Evolutionary conservation across 2,888 invertebrate species (phyloP).

Genomic region (Parapristionchus giblindavisi): DNA sequence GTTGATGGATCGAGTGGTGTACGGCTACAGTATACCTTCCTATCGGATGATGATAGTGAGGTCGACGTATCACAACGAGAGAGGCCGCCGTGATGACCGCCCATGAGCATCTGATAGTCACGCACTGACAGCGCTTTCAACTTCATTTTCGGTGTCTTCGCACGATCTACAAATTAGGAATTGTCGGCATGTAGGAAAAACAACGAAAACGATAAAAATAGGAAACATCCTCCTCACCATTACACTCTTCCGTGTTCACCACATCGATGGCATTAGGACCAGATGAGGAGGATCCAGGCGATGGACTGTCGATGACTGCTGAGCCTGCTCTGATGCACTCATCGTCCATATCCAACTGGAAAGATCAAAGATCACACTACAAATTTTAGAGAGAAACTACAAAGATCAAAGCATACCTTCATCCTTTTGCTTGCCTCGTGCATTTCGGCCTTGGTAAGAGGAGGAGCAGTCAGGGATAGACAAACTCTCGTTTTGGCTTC

Average conservation of each 20-base stretch:
- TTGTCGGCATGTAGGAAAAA: neutral
- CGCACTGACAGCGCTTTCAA: slow-evolving; percentile 1
- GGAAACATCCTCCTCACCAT: neutral
- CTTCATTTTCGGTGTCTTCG: slow-evolving; percentile 8
- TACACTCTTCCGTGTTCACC: neutral
- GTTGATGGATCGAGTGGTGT: neutral
- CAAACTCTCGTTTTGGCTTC: slow-evolving; percentile 28
- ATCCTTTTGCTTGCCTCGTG: neutral
- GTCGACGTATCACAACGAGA: neutral
- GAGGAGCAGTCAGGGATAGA: slow-evolving; percentile 24
- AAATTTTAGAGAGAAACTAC: neutral
- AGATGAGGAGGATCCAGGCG: slow-evolving; percentile 17
- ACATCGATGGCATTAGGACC: neutral
- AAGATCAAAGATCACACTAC: neutral
- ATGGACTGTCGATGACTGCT: slow-evolving; percentile 6
- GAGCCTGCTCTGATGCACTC: neutral
- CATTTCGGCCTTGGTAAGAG: neutral
- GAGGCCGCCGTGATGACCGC: no score
- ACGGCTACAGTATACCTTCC: no score
- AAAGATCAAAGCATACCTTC: slow-evolving; percentile 3
- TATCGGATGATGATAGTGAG: slow-evolving; percentile 6
- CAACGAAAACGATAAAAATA: neutral
- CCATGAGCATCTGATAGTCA: slow-evolving; percentile 11
- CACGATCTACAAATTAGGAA: neutral
- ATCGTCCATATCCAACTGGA: neutral